phyloP scores from a whole-genome alignment of 2,113 vertebrate genomes.

The Hippocampus guttulatus region DNA sequence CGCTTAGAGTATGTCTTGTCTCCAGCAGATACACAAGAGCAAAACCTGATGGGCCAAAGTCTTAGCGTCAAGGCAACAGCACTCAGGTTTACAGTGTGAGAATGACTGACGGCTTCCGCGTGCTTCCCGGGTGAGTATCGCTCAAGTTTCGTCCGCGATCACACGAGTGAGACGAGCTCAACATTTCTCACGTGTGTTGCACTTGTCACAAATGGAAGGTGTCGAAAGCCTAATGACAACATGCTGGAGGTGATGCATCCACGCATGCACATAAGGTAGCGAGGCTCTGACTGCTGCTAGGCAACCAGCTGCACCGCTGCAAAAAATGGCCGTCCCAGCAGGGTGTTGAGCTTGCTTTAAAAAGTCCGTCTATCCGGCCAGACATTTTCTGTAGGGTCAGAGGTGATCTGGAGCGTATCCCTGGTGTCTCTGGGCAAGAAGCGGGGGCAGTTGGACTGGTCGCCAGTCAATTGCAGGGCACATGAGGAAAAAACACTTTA shows the following conservation, averaged over 20 bases:
- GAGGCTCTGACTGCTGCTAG: conserved; percentile 60
- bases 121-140: not conserved
- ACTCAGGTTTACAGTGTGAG: not conserved
- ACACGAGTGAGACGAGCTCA: not conserved
- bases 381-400: not conserved
- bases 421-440: not conserved
- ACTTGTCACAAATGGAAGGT: conserved; percentile 11
- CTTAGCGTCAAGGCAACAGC: not conserved
- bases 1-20: not conserved
- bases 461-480: not conserved
- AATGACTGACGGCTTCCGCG: not conserved
- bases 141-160: not conserved
- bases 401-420: not conserved
- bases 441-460: not conserved
- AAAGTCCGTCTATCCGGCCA: not conserved
- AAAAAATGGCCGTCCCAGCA: conserved; percentile 39
- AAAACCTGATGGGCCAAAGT: not conserved
- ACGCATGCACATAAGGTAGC: conserved; percentile 34
- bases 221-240: conserved; percentile 30
- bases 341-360: not conserved
- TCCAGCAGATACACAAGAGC: not conserved
- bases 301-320: conserved; percentile 69
- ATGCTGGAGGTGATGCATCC: conserved; percentile 15
- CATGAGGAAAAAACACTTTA: too few species aligned
- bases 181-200: not conserved